Conservation (phyloP, 1,140 invertebrate genomes). For the Leptinotarsa texana region DNA sequence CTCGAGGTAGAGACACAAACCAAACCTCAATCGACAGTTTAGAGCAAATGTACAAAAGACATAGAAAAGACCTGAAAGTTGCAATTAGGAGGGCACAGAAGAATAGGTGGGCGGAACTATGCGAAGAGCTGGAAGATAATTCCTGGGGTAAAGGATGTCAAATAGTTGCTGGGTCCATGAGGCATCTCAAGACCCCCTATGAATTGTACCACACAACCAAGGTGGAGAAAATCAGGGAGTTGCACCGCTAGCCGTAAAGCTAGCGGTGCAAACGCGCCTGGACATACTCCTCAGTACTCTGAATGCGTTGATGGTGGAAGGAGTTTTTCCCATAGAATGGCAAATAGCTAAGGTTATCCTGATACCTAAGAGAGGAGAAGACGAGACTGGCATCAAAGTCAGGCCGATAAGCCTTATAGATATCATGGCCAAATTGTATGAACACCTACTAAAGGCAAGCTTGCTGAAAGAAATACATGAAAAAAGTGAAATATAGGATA, state of each 20-base stretch:
- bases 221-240: neutral
- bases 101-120: neutral
- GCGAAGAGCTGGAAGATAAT: neutral
- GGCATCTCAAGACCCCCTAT: neutral
- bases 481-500: no score
- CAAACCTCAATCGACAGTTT: neutral
- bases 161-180: neutral
- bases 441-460: neutral
- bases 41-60: neutral
- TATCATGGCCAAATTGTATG: no score
- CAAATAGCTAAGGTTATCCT: constrained; percentile 19
- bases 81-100: neutral
- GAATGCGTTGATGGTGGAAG: neutral
- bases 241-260: neutral
- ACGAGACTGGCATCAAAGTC: no score
- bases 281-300: neutral
- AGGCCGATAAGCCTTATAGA: no score
- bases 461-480: no score
- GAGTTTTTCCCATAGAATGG: constrained; percentile 24
- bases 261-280: neutral
- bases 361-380: no score
- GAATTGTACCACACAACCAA: neutral
- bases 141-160: neutral
- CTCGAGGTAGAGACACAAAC: neutral
- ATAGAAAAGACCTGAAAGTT: neutral